Base-by-base conservation (phyloP, 1,140 invertebrate species). In the Danaus melanippus region DNA sequence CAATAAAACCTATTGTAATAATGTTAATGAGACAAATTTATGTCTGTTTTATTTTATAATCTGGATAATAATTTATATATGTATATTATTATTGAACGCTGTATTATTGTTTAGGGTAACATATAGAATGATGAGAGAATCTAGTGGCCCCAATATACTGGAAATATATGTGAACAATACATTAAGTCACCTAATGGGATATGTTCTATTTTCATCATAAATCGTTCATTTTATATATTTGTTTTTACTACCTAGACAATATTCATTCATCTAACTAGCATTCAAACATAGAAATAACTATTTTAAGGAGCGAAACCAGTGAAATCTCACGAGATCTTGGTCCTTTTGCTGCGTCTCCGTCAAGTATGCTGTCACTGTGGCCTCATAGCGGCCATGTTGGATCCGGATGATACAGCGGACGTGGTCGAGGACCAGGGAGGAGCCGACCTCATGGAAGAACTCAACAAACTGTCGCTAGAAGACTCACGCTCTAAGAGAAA, bases 291-390 rank as follows among this genome's bases (percentile, higher is more conserved):
- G 6, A 15, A 10, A 52, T 43, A 52, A 12, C 5, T 15, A 17
- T 43, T 40, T 62, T 0, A 59, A 68, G 84, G 87, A 45, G 82
- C 86, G 0, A 88, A 88, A 52, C 89, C 90, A 49, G 89, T 95
- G 0, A 92, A 92, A 68, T 87, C 91, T 5, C 91, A 93, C 74
- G 91, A 95, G 72, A 93, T 97, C 71, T 87, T 98, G 53, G 92
- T 96, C 0, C 84, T 97, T 1, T 71, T 98, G 10, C 76, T 97
- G n/a, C 87, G 96, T 12, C 79, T 98, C 48, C 88, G 96, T 7
- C 97, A 98, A 77, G 92, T 96, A 50, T 97, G 96, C 79, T 94
- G 94, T 72, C 96, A 98, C 88, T 92, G 96, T 0, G 91, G 91
- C 9, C 88, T 98, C 0, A 94, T 97, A 45, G 78, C 78, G 21